Conservation (phyloP, 1,140 invertebrate genomes). For the Drosophila sucinea region DNA sequence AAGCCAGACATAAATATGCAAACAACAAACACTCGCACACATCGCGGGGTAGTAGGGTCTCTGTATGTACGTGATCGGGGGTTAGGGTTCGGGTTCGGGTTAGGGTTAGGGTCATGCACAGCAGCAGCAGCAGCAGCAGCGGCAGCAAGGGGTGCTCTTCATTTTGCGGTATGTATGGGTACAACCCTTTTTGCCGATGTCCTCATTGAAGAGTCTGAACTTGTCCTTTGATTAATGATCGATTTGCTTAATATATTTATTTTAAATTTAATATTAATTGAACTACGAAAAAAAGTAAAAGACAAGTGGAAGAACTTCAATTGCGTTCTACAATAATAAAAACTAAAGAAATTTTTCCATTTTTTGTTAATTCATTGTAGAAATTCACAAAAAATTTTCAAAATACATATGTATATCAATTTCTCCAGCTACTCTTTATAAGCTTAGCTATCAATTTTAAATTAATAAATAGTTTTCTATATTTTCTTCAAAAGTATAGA, state of each 20-base stretch:
- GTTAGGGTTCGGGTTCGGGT: conserved; percentile 9
- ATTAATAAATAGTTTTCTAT: too few species aligned
- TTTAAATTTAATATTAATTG: background rate
- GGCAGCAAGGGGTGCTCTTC: conserved; percentile 2
- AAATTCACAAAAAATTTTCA: too few species aligned
- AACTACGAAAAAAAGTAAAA: background rate
- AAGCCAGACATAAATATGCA: conserved; percentile 68
- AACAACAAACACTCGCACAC: conserved; percentile 50
- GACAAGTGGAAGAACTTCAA: too few species aligned
- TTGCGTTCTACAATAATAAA: too few species aligned
- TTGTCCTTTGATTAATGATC: conserved; percentile 12
- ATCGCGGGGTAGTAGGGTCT: conserved; percentile 38
- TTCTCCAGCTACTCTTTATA: too few species aligned
- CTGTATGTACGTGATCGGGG: background rate
- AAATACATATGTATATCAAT: too few species aligned
- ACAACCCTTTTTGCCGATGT: conserved; percentile 5
- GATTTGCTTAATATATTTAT: background rate
- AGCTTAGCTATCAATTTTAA: too few species aligned
- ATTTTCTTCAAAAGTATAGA: too few species aligned
- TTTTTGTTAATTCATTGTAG: too few species aligned
- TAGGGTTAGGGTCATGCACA: conserved; percentile 21
- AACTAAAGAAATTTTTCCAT: too few species aligned
- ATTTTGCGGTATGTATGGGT: conserved; percentile 19
- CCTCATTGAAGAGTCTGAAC: conserved; percentile 3
- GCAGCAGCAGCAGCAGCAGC: too few species aligned